Conservation (phyloP, 2,888 invertebrate species). For the Adelphocoris suturalis region DNA sequence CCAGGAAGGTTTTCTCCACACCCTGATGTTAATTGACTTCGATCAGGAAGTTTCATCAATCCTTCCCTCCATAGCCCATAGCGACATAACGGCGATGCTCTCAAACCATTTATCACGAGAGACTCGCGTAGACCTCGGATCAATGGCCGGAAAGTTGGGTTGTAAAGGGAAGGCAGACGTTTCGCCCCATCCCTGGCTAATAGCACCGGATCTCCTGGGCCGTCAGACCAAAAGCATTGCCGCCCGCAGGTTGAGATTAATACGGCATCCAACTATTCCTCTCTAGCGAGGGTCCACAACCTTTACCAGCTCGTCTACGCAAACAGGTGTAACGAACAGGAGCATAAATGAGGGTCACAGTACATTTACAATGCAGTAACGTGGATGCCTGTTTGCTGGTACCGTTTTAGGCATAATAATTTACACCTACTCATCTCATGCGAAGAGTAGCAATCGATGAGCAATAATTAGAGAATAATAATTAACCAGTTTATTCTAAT, state of each 20-base stretch:
- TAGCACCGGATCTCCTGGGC: background rate
- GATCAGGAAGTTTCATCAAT: constrained; percentile 40
- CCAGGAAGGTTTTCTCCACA: background rate
- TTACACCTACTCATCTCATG: too few species aligned
- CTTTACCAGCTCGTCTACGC: background rate
- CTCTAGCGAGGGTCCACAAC: background rate
- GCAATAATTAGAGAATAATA: too few species aligned
- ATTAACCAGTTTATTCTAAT: too few species aligned
- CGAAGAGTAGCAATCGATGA: too few species aligned
- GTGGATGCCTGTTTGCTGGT: too few species aligned
- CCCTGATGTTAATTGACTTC: constrained; percentile 47
- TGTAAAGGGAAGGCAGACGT: constrained; percentile 24
- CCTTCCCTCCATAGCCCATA: constrained; percentile 39
- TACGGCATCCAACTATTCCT: background rate
- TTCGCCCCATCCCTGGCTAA: constrained; percentile 3
- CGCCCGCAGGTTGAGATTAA: constrained; percentile 10
- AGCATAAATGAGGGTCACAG: too few species aligned
- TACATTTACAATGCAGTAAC: too few species aligned
- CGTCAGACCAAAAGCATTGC: constrained; percentile 25
- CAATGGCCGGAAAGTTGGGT: constrained; percentile 36
- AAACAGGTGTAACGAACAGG: background rate
- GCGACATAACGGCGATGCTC: constrained; percentile 23
- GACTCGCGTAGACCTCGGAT: constrained; percentile 2
- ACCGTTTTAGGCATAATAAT: too few species aligned
- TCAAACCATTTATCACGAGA: background rate